Conservation (phyloP, 2,888 invertebrate species). For the Eugnorisma glareosa region DNA sequence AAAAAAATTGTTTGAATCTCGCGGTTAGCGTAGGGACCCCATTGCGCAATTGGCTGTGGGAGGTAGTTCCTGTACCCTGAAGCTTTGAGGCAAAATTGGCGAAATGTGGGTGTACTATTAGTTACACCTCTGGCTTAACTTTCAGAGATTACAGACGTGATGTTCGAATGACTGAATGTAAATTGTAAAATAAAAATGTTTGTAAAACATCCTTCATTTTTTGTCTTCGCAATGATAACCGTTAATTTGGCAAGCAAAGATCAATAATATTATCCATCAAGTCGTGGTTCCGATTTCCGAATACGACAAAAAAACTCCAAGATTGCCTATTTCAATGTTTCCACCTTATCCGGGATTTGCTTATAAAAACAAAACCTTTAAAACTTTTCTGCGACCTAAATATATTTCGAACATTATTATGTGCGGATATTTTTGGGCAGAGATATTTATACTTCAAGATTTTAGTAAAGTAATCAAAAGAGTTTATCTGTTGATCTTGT, state of each 20-base stretch:
- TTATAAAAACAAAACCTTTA: not conserved
- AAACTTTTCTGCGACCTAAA: not conserved
- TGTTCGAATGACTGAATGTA: not conserved
- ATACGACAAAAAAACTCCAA: not conserved
- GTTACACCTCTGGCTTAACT: not conserved
- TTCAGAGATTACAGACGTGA: not conserved
- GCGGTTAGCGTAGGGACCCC: too few relatives aligned
- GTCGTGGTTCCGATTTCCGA: not conserved
- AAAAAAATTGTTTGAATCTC: too few relatives aligned
- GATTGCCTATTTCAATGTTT: constrained; percentile 8
- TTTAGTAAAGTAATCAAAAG: not conserved
- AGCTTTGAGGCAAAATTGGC: too few relatives aligned
- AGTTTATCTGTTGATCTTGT: constrained; percentile 4
- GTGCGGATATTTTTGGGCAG: not conserved
- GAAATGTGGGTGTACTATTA: not conserved
- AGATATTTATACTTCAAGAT: not conserved
- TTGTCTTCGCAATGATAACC: not conserved
- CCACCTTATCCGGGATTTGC: not conserved
- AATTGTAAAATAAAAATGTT: not conserved
- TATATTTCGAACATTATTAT: not conserved
- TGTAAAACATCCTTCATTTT: not conserved
- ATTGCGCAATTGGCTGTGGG: too few relatives aligned
- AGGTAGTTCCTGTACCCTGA: too few relatives aligned
- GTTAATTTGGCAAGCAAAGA: not conserved
- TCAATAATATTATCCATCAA: constrained; percentile 5